phyloP scores from a whole-genome alignment of 2,113 vertebrate species.

The Brachyhypopomus occidentalis region DNA sequence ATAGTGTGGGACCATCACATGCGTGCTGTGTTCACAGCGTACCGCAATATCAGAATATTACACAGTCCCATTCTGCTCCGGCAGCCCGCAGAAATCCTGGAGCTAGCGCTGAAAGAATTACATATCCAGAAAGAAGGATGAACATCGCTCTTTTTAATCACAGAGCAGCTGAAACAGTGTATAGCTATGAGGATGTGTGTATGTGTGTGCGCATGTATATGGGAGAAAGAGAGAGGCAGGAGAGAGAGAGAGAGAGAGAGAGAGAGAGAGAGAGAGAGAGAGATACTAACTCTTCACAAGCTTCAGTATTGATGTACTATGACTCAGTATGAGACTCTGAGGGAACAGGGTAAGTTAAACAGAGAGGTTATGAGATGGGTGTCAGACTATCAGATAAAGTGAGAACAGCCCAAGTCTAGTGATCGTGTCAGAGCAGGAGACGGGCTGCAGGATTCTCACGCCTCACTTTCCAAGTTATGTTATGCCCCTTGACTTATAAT shows the following conservation, averaged over 20 bases:
- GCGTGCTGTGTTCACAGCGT: constrained; percentile 1
- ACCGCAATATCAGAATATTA: constrained; percentile 6
- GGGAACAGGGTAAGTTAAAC: neutral
- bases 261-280: neutral
- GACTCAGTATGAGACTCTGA: neutral
- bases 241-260: constrained; percentile 11
- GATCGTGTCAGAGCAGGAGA: neutral
- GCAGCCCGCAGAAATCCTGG: neutral
- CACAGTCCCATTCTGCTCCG: constrained; percentile 9
- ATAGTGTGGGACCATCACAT: constrained; percentile 21
- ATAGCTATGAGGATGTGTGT: too few species aligned
- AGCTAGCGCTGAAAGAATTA: constrained; percentile 9
- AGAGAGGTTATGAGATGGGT: neutral
- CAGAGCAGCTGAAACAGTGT: neutral
- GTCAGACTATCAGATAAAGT: neutral
- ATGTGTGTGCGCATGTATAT: too few species aligned
- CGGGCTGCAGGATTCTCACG: neutral
- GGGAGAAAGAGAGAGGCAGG: neutral
- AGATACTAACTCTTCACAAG: neutral
- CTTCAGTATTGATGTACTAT: neutral
- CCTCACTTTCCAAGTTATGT: neutral
- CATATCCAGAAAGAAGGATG: constrained; percentile 12
- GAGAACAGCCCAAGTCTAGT: constrained; percentile 1
- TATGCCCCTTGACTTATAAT: neutral
- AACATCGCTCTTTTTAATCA: constrained; percentile 1